Evolutionary conservation across 2,797 vertebrate genomes (phyloP).

Genomic region (Tapera naevia): DNA sequence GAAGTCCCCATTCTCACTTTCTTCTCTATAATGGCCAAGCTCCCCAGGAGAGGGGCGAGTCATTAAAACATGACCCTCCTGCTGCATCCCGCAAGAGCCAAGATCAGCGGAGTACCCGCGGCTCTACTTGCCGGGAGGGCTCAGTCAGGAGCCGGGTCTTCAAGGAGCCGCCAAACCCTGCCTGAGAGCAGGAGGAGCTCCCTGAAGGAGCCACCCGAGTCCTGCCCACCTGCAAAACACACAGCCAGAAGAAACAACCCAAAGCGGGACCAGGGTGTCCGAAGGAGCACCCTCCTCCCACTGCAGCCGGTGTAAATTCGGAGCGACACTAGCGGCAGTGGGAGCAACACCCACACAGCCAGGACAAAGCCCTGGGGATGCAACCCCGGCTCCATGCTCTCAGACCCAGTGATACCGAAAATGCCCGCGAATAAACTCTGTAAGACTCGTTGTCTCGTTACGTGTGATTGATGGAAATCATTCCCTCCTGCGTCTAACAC

Average conservation of each 20-base stretch:
- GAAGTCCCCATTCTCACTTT: neutral
- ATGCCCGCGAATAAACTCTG: no score
- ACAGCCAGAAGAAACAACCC: neutral
- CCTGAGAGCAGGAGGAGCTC: neutral
- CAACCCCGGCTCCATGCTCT: neutral
- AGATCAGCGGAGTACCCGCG: neutral
- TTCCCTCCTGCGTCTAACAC: no score
- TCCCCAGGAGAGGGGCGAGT: neutral
- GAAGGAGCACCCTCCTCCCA: neutral
- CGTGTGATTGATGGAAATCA: no score
- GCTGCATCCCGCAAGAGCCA: neutral
- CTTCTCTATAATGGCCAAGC: neutral
- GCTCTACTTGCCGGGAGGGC: neutral
- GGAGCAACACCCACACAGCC: rapidly evolving
- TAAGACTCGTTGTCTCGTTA: no score
- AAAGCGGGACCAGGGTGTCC: neutral
- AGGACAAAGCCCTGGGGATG: neutral
- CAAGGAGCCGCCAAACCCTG: neutral
- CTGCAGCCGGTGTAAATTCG: neutral
- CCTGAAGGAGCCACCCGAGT: neutral
- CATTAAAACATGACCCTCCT: neutral
- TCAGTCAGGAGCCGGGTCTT: neutral
- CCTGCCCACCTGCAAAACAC: neutral
- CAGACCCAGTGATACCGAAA: no score
- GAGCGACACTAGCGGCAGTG: neutral